phyloP scores from a whole-genome alignment of 2,888 invertebrate species.

The Synanthedon andrenaeformis region DNA sequence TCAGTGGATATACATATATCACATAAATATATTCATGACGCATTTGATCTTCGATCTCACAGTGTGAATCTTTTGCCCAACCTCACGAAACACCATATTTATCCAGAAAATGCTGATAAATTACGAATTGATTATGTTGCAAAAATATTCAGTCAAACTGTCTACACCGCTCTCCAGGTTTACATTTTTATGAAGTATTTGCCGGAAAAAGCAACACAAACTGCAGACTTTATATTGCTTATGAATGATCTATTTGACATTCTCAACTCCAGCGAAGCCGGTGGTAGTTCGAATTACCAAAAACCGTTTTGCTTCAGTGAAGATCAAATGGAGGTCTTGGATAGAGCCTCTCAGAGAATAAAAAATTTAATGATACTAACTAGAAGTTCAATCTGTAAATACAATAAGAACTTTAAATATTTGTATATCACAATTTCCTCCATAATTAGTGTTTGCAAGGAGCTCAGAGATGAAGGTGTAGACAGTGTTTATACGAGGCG shows the following conservation, averaged over 20 bases:
- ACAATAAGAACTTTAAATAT: neutral
- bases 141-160: neutral
- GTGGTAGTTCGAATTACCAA: neutral
- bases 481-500: neutral
- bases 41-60: neutral
- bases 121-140: neutral
- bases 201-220: neutral
- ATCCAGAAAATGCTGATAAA: neutral
- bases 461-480: neutral
- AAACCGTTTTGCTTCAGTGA: neutral
- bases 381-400: neutral
- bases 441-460: neutral
- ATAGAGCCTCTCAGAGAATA: neutral
- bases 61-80: neutral
- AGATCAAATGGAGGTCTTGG: neutral
- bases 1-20: neutral
- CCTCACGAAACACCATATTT: neutral
- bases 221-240: neutral
- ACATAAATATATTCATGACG: neutral
- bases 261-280: neutral
- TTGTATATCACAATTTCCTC: neutral
- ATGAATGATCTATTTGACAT: neutral
- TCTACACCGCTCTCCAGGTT: neutral
- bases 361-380: neutral
- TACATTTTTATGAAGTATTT: neutral